A percentile compares a stretch with the other conserved stretches of the same genome.
Conservation (phyloP, 2,888 invertebrate species). For the Panorpa germanica region DNA sequence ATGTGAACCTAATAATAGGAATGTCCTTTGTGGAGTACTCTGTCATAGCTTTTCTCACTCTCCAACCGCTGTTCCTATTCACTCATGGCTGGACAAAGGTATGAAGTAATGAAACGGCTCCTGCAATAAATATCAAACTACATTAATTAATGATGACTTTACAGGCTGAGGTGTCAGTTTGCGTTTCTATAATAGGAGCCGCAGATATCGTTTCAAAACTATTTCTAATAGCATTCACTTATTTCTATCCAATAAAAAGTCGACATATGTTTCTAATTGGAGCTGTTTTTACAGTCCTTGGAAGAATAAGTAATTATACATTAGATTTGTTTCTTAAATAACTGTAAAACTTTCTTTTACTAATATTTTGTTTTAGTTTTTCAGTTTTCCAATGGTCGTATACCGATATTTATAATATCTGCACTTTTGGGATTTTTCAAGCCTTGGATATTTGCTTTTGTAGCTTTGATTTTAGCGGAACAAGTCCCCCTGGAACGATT, state of each 20-base stretch:
- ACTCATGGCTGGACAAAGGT: slow-evolving; percentile 33
- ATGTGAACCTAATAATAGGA: slow-evolving; percentile 28
- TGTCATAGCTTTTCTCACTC: slow-evolving; percentile 40
- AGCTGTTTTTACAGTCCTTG: slow-evolving; percentile 41
- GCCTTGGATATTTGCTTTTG: slow-evolving; percentile 39
- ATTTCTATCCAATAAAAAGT: slow-evolving; percentile 38
- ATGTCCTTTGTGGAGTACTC: slow-evolving; percentile 39
- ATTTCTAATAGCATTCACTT: slow-evolving; percentile 38
- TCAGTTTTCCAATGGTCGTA: slow-evolving; percentile 36
- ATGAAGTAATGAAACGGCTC: too few species aligned
- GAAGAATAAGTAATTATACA: slow-evolving; percentile 38
- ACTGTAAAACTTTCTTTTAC: not conserved
- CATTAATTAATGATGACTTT: too few species aligned
- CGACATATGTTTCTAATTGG: slow-evolving; percentile 44
- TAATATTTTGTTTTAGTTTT: slow-evolving; percentile 14
- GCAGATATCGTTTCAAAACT: slow-evolving; percentile 48
- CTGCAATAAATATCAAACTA: too few species aligned
- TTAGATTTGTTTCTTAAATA: slow-evolving; percentile 3
- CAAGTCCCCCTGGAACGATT: slow-evolving; percentile 39
- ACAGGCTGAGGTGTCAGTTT: slow-evolving; percentile 35
- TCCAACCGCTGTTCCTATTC: slow-evolving; percentile 40
- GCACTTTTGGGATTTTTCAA: slow-evolving; percentile 35
- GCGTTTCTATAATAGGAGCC: slow-evolving; percentile 41
- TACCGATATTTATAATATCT: slow-evolving; percentile 29
- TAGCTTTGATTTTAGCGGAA: slow-evolving; percentile 43